A percentile compares a stretch with the other conserved stretches of the same genome.
Evolutionary conservation across 1,140 invertebrate species (phyloP).

Genomic region (Drosophila pruinosa): DNA sequence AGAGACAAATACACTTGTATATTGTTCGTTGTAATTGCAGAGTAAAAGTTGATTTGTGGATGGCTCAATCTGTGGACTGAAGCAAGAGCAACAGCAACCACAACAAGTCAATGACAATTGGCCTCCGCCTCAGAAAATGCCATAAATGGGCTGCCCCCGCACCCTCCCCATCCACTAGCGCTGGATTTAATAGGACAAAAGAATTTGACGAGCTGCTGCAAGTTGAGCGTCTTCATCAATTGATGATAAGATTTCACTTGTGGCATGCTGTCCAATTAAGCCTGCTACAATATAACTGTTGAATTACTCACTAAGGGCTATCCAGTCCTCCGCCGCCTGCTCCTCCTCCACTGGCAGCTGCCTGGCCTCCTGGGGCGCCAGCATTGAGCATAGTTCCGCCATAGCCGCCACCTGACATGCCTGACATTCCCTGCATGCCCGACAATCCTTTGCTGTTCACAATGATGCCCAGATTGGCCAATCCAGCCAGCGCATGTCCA

Average conservation of each 20-base stretch:
- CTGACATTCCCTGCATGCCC: slow-evolving; percentile 22
- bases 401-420: slow-evolving; percentile 41
- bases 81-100: background rate
- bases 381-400: slow-evolving; percentile 44
- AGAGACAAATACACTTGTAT: background rate
- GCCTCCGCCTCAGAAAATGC: slow-evolving; percentile 31
- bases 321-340: slow-evolving; percentile 47
- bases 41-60: slow-evolving; percentile 56
- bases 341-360: slow-evolving; percentile 21
- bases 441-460: slow-evolving; percentile 51
- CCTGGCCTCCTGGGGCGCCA: slow-evolving; percentile 19
- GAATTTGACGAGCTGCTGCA: slow-evolving; percentile 57
- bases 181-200: slow-evolving; percentile 53
- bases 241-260: slow-evolving; percentile 68
- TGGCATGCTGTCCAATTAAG: slow-evolving; percentile 55
- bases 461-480: slow-evolving; percentile 71
- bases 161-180: background rate
- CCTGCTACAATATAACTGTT: slow-evolving; percentile 27
- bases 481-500: slow-evolving; percentile 66
- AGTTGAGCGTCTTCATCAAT: slow-evolving; percentile 63
- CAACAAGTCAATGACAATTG: slow-evolving; percentile 44
- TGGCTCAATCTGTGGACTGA: slow-evolving; percentile 59
- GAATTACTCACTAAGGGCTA: slow-evolving; percentile 66
- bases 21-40: slow-evolving; percentile 6
- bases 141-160: slow-evolving; percentile 3